These are phyloP conservation scores for Epinephelus moara DNA, from an alignment of 2,113 vertebrate species.

Conservation along the genomic window DNA sequence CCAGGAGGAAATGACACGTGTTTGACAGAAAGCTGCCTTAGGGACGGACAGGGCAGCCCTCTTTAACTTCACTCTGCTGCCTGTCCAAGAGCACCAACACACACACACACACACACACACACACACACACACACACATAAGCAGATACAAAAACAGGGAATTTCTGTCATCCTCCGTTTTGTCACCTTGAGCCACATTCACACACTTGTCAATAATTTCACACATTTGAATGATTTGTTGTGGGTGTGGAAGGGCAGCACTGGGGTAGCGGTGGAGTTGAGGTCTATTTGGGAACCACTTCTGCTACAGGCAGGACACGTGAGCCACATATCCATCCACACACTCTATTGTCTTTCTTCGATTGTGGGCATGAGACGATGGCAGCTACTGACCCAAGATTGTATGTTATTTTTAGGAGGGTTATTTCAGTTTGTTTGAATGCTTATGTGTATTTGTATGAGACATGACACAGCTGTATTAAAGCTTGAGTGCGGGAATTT, in stretches of 20 bases:
- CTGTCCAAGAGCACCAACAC: conserved; percentile 22
- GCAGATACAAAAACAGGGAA: background rate
- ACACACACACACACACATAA: background rate
- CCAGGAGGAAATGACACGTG: conserved; percentile 54
- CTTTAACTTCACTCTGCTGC: conserved; percentile 41
- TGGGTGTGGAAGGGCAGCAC: background rate
- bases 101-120: conserved; percentile 22
- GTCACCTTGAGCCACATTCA: background rate
- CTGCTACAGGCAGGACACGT: conserved; percentile 31
- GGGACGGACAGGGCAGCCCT: conserved; percentile 43
- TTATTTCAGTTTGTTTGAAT: conserved; percentile 7
- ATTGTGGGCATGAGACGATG: conserved; percentile 5
- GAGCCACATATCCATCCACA: conserved; percentile 15
- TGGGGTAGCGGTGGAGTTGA: background rate
- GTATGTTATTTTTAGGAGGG: conserved; percentile 1
- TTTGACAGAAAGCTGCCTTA: conserved; percentile 57
- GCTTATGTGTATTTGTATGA: background rate
- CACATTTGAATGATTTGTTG: background rate
- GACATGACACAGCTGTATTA: background rate
- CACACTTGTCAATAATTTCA: conserved; percentile 3
- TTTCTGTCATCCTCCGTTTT: background rate
- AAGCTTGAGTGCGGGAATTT: too few relatives aligned
- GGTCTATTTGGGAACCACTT: background rate
- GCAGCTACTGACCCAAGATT: conserved; percentile 25
- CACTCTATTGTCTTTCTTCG: background rate